A percentile compares a stretch with the other conserved stretches of the same genome.
Conservation (phyloP, 2,888 invertebrate genomes). For the Baronia brevicornis region DNA sequence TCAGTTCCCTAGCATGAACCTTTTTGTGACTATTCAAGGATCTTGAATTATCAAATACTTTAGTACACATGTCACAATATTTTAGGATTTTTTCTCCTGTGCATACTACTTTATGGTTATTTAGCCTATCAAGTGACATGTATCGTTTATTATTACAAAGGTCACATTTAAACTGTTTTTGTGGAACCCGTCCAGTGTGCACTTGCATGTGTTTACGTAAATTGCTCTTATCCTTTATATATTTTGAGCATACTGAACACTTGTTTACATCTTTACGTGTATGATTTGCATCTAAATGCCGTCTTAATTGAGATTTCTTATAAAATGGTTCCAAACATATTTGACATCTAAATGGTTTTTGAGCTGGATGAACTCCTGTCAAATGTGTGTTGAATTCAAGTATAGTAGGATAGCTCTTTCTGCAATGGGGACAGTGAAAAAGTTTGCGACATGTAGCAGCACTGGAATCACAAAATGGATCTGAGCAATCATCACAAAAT, state of each 20-base stretch:
- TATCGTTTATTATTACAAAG: slow-evolving; percentile 71
- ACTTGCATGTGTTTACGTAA: slow-evolving; percentile 74
- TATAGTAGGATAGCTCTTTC: slow-evolving; percentile 71
- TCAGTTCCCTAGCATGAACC: slow-evolving; percentile 70
- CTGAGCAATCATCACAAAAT: slow-evolving; percentile 72
- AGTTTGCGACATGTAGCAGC: slow-evolving; percentile 61
- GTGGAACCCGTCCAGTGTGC: slow-evolving; percentile 70
- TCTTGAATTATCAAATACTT: slow-evolving; percentile 72
- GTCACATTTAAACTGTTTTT: slow-evolving; percentile 74
- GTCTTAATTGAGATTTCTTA: slow-evolving; percentile 66
- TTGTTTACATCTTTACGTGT: slow-evolving; percentile 73
- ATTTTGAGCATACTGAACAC: slow-evolving; percentile 72
- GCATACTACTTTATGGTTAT: slow-evolving; percentile 71
- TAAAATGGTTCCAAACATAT: slow-evolving; percentile 71
- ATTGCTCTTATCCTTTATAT: slow-evolving; percentile 73
- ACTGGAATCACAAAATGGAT: slow-evolving; percentile 71
- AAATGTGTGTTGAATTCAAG: slow-evolving; percentile 71
- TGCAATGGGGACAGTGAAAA: slow-evolving; percentile 72
- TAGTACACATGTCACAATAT: slow-evolving; percentile 73
- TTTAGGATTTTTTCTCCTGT: slow-evolving; percentile 70
- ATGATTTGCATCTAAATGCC: slow-evolving; percentile 69
- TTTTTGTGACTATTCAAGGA: slow-evolving; percentile 73
- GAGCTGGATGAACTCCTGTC: slow-evolving; percentile 70
- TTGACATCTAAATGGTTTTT: slow-evolving; percentile 72
- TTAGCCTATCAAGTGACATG: slow-evolving; percentile 70